These are phyloP conservation scores for Pocillopora damicornis DNA, from an alignment of 64 coral and sea anemone species.

Conservation along the genomic window DNA sequence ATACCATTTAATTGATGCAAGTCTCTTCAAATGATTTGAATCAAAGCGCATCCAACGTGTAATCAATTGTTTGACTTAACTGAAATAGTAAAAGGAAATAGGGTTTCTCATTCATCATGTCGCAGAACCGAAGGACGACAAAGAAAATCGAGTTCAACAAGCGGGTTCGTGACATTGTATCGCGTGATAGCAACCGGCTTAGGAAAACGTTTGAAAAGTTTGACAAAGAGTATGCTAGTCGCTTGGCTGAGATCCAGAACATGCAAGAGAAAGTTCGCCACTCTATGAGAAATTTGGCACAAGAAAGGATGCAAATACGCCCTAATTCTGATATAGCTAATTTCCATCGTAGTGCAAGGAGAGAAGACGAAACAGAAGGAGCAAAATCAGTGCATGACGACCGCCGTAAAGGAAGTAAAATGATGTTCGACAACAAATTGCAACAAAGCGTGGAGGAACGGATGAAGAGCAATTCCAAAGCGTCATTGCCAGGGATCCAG, in stretches of 20 bases:
- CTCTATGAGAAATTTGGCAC: conserved; percentile 70
- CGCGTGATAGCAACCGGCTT: conserved; percentile 55
- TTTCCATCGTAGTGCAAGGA: not conserved
- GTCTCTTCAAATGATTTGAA: not conserved
- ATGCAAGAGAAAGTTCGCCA: conserved; percentile 84
- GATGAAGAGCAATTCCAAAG: not conserved
- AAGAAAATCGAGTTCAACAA: conserved; percentile 72
- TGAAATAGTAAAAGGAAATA: not conserved
- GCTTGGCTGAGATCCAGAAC: conserved; percentile 76
- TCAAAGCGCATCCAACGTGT: not conserved
- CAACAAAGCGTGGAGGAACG: not conserved
- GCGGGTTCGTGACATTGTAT: conserved; percentile 74
- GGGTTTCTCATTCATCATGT: not conserved
- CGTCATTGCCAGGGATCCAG: not conserved
- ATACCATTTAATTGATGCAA: not conserved
- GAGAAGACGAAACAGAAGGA: not conserved
- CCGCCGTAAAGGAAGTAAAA: not conserved
- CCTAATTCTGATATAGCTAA: not conserved
- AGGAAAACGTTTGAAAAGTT: conserved; percentile 60
- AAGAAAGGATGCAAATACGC: conserved; percentile 55
- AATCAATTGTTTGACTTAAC: not conserved
- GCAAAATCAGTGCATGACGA: not conserved
- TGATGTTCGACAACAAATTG: not conserved
- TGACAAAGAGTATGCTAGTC: conserved; percentile 68
- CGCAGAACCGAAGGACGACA: conserved; percentile 9